Base-by-base conservation (phyloP, 2,113 vertebrate genomes). In the Prolemur simus region DNA sequence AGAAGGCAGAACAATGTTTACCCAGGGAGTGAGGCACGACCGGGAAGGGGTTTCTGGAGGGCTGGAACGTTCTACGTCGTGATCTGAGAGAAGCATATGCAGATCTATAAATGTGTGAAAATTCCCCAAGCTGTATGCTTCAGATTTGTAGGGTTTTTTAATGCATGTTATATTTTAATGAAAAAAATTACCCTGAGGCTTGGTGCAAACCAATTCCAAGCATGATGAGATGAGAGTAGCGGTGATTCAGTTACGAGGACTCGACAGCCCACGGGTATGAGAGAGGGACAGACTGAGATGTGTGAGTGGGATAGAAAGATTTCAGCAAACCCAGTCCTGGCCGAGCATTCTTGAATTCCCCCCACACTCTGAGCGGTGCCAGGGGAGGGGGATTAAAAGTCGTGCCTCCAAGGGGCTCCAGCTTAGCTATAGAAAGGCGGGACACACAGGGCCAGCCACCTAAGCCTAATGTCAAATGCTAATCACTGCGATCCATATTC, bases 321-420 rank as follows among this genome's bases (percentile, higher is more conserved):
- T 73, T 42, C 1, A n/a, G n/a, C 27, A 32, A 11, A 2, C 13
- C 56, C 68, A 32, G 49, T 32, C 21, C 34, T 12, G 6, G 84
- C 66, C 47, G 5, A 25, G 15, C 6, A 2, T 54, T 54, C 66
- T 20, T 39, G 11, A 56, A 27, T 20, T 14, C 11, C 27, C 68
- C 1, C 29, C n/a, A 2, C 0, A 11, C 15, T 49, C 66, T 3
- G 17, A 42, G 15, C 13, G 21, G 66, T 14, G n/a, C 39, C n/a
- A 13, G 84, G n/a, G n/a, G n/a, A n/a, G n/a, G 42, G 17, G 49
- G 3, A 71, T 21, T 49, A 87, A 39, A 37, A 87, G 49, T 56
- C 25, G n/a, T 39, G 25, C 66, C n/a, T 71, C 54, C n/a, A 32
- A 32, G 49, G 84, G 45, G 14, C 45, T 37, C 45, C 9, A 9